These are phyloP conservation scores for Epizoanthus stellaris DNA, from an alignment of 92 coral and sea anemone genomes.

Conservation along the genomic window DNA sequence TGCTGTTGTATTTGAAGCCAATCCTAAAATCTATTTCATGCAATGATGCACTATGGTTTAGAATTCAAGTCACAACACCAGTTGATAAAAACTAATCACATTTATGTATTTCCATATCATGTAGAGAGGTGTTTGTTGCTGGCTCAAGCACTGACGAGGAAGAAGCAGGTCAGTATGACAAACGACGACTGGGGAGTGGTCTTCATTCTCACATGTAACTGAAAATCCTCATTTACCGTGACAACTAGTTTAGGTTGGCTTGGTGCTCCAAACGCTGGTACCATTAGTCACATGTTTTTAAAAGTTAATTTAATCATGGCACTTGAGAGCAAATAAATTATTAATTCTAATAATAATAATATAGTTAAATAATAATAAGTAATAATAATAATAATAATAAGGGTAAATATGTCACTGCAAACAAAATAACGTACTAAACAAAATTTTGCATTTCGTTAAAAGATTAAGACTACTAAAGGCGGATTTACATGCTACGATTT, in stretches of 20 bases:
- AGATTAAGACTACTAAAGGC: no score
- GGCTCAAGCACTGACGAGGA: slow-evolving; percentile 85
- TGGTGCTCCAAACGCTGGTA: background rate
- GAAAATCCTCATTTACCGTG: background rate
- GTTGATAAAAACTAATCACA: background rate
- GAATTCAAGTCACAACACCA: no score
- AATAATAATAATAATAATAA: background rate
- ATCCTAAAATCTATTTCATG: no score
- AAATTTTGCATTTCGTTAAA: no score
- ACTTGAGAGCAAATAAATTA: background rate
- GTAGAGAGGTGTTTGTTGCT: slow-evolving; percentile 76
- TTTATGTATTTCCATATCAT: background rate
- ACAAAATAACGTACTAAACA: no score
- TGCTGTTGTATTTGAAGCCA: no score
- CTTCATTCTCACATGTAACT: no score
- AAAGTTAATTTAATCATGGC: no score
- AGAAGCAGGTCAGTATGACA: slow-evolving; percentile 27
- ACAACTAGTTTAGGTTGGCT: background rate
- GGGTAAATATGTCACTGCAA: no score
- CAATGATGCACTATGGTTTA: no score
- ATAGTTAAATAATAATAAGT: background rate
- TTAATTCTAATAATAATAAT: background rate
- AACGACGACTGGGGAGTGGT: no score
- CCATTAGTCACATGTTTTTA: background rate
- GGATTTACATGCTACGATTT: no score